Base-by-base conservation (phyloP, 1,140 invertebrate genomes). In the Achatina immaculata region DNA sequence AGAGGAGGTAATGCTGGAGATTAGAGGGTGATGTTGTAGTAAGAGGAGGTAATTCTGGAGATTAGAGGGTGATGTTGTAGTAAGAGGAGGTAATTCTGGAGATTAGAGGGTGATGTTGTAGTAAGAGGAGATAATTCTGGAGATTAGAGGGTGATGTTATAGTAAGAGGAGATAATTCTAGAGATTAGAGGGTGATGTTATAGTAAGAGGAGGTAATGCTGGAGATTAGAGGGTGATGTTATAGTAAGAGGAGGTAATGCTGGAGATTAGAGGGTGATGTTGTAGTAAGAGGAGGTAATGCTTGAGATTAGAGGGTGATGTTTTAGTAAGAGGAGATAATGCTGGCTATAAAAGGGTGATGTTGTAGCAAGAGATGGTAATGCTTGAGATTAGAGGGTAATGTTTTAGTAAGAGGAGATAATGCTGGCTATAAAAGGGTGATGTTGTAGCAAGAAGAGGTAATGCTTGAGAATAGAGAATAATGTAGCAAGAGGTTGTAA, bases 1-100 rank as follows among this genome's bases (percentile, higher is more conserved):
- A 34, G 74, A 14, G 24, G 11, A n/a, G 83, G 94, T 95, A 43
- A 96, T 93, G 31, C 94, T 95, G 83, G 31, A 74, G 83, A 68
- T 45, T n/a, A 38, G 43, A 40, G 31, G 43, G 31, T 48, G 7
- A 72, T 34, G 21, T 1, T 14, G 36, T 78, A 40, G 55, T 0
- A 51, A 34, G 74, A 14, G 24, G 11, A n/a, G 83, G 94, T 95
- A 43, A 96, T 93, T 28, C 94, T 95, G 83, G 31, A 74, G 83
- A 68, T 45, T n/a, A 38, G 43, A 40, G 31, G 43, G 31, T 48
- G 7, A 72, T 34, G 21, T 1, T 14, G 36, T 78, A 40, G 55
- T 0, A 51, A 34, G 74, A 14, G 24, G 11, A n/a, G 83, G 94
- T 95, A 43, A 96, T 93, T 28, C 94, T 95, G 83, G 31, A 74